Evolutionary conservation across 2,113 vertebrate genomes (phyloP).

Genomic region (Macrotis lagotis): DNA sequence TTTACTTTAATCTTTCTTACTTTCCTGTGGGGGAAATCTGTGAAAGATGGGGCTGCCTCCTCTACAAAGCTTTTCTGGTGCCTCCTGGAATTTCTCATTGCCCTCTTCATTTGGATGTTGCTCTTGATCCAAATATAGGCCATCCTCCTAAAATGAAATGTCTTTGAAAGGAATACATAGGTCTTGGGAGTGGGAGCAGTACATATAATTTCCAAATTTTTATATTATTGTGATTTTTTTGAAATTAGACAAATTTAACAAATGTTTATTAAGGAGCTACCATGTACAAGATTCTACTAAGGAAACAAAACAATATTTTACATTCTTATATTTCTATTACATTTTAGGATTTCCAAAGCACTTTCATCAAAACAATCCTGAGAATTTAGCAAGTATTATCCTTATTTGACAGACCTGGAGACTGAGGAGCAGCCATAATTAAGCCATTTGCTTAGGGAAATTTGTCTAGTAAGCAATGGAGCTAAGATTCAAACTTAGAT

Average conservation of each 20-base stretch:
- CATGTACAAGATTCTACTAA: not conserved
- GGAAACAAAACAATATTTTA: not conserved
- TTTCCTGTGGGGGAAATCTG: not conserved
- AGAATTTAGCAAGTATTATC: not conserved
- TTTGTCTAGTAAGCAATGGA: not conserved
- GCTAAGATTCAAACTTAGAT: not conserved
- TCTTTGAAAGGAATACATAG: not conserved
- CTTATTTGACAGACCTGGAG: not conserved
- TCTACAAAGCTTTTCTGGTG: not conserved
- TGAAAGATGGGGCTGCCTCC: not conserved
- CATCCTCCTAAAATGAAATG: not conserved
- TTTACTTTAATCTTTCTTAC: not conserved
- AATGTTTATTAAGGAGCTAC: not conserved
- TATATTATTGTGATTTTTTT: not conserved
- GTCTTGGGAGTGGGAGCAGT: not conserved
- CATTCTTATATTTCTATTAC: not conserved
- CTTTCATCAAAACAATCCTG: not conserved
- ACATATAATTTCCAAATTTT: not conserved
- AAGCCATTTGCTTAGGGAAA: not conserved
- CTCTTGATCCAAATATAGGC: not conserved
- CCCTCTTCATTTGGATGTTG: not conserved
- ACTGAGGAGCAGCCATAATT: not conserved
- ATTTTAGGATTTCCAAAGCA: not conserved
- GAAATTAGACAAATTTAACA: not conserved
- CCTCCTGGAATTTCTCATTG: not conserved